Evolutionary conservation across 37 sponge, comb jelly and placozoan species (phyloP), one percentile per base, ranked within the genome.

Genomic region (Aphrocallistes beatrix): DNA sequence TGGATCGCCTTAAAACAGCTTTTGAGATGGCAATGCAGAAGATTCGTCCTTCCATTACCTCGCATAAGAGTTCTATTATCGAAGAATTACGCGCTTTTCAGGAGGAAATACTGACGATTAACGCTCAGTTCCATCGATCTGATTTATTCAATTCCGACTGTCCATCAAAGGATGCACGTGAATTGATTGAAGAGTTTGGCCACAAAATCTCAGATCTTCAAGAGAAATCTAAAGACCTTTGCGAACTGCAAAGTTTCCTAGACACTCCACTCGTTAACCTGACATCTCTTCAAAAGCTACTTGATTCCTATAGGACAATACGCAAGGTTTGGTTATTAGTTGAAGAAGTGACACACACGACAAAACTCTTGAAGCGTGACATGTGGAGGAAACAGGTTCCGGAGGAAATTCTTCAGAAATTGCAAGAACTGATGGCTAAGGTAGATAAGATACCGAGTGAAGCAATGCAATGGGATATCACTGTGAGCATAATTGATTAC

Each of bases 211-310:
- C 75, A 32, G 75, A 60, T 30, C 75, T 60, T 30, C 10, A 60
- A 60, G 75, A 60, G 28, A 60, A 60, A 13, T 60, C 75, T 3
- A 60, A 60, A 60, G 75, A 60, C 75, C 1, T 60, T 60, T 3
- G 17, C n/a, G 75, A 60, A 30, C n/a, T 60, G 34, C 75, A 60
- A 60, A 60, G 75, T 60, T 60, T 60, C n/a, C 75, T 60, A 60
- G 75, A 60, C 10, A 60, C 75, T 32, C 75, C 10, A 13, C n/a
- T 60, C n/a, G 75, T 60, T 8, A 60, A 60, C 34, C n/a, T 60
- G 6, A 32, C 75, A 19, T 60, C 75, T 60, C 75, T 60, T 30
- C 75, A 60, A 60, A 60, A 60, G 75, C n/a, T 60, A 28, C 34
- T 60, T 6, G 75, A 60, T 60, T 25, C 75, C 34, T 60, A 25